These are phyloP conservation scores for Romanogobio albipinnatus DNA, from an alignment of 2,113 vertebrate species.

Conservation along the genomic window DNA sequence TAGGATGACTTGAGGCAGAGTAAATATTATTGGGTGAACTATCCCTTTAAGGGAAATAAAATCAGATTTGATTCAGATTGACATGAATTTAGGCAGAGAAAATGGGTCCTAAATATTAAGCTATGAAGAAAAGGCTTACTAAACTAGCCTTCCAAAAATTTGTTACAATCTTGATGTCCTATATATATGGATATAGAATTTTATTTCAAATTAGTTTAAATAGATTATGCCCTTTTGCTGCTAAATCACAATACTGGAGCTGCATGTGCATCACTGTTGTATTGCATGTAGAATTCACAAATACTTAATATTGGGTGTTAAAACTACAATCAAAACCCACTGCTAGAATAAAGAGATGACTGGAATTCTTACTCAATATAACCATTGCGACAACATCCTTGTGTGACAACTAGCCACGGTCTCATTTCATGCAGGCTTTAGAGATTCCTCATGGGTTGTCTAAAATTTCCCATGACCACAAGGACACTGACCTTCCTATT, in stretches of 20 bases:
- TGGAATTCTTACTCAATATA: background rate
- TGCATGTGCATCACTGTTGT: background rate
- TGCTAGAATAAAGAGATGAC: background rate
- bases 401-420: background rate
- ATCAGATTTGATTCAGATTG: background rate
- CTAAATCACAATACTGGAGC: background rate
- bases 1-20: no score
- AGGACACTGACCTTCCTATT: no score
- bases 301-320: background rate
- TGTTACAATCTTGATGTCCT: no score
- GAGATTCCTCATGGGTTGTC: constrained; percentile 32
- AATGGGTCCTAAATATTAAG: background rate
- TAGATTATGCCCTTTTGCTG: background rate
- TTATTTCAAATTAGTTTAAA: background rate
- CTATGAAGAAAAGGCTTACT: background rate
- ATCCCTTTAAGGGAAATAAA: background rate
- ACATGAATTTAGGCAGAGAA: background rate
- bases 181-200: background rate
- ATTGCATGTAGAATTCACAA: background rate
- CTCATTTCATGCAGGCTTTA: background rate
- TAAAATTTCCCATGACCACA: constrained; percentile 13
- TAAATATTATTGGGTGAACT: no score
- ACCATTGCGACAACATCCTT: background rate
- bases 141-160: background rate
- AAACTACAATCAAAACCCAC: background rate